These are phyloP conservation scores for Syndactyla subalaris DNA, from an alignment of 2,797 vertebrate species.

Conservation along the genomic window DNA sequence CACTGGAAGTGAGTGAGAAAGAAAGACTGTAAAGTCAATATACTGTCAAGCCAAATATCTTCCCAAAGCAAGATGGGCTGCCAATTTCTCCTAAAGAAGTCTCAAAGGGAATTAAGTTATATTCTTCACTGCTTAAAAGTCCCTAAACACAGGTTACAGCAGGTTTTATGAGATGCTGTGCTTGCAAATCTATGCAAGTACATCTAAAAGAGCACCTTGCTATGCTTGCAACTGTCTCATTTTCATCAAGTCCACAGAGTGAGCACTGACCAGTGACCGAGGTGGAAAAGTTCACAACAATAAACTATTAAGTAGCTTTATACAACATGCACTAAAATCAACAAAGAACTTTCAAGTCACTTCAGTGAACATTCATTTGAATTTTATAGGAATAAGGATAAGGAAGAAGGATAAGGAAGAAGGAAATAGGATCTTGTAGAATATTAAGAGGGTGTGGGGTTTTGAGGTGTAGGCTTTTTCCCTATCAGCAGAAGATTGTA, in stretches of 20 bases:
- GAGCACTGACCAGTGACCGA: constrained; percentile 18
- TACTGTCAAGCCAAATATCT: constrained; percentile 69
- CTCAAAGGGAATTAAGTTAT: constrained; percentile 72
- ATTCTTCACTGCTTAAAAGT: constrained; percentile 60
- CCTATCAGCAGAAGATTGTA: neutral
- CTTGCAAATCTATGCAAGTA: constrained; percentile 36
- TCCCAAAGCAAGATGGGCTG: constrained; percentile 56
- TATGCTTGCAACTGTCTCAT: neutral
- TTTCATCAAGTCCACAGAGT: neutral
- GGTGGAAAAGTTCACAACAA: neutral
- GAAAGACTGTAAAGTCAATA: constrained; percentile 65
- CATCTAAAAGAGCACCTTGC: constrained; percentile 16
- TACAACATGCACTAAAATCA: neutral
- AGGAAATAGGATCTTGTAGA: neutral
- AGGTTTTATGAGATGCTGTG: constrained; percentile 37
- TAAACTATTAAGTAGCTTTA: constrained; percentile 4
- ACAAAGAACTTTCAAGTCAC: neutral
- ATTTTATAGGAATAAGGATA: neutral
- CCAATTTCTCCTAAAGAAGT: constrained; percentile 56
- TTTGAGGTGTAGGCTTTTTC: neutral
- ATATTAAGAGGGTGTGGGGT: neutral
- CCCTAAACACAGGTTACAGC: constrained; percentile 37
- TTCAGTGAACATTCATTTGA: neutral
- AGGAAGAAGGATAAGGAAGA: neutral
- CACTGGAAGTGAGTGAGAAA: constrained; percentile 51